Percentiles rank a stretch among this genome's conserved stretches.
Evolutionary conservation across 2,888 invertebrate species (phyloP).

Genomic region (Neoscelio sp.): DNA sequence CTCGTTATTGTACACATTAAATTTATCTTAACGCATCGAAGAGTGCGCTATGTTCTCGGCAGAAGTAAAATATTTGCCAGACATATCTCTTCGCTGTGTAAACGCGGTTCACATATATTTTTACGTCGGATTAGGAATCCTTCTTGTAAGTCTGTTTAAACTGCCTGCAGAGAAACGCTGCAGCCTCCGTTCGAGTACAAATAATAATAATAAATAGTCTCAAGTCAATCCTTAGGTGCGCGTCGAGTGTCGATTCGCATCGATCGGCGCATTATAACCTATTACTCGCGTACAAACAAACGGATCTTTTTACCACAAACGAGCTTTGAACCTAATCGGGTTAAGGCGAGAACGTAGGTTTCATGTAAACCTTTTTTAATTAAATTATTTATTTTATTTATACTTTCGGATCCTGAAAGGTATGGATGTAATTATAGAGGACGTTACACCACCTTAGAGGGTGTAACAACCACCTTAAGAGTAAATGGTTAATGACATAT

Average conservation of each 20-base stretch:
- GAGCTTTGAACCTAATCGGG: background rate
- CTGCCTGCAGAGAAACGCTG: conserved; percentile 69
- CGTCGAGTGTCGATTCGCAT: conserved; percentile 17
- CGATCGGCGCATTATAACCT: conserved; percentile 6
- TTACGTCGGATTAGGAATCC: conserved; percentile 73
- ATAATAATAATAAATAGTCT: conserved; percentile 54
- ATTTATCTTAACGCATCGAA: conserved; percentile 60
- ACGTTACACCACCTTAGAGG: no score
- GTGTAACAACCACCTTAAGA: no score
- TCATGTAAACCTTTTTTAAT: no score
- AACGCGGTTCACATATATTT: conserved; percentile 73
- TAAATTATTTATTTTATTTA: no score
- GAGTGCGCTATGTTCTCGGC: conserved; percentile 70
- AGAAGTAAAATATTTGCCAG: conserved; percentile 75
- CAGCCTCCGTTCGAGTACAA: conserved; percentile 46
- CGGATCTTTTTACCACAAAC: background rate
- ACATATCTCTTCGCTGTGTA: conserved; percentile 64
- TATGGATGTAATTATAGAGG: no score
- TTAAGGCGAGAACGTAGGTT: background rate
- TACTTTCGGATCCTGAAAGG: no score
- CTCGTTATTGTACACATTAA: conserved; percentile 57
- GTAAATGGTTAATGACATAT: no score
- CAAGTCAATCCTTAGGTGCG: conserved; percentile 8
- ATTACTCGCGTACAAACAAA: conserved; percentile 8
- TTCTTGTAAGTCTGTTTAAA: conserved; percentile 73